Evolutionary conservation across 2,888 invertebrate genomes (phyloP), one percentile per base, ranked within the genome.

Genomic region (Trachelus troglodyta): DNA sequence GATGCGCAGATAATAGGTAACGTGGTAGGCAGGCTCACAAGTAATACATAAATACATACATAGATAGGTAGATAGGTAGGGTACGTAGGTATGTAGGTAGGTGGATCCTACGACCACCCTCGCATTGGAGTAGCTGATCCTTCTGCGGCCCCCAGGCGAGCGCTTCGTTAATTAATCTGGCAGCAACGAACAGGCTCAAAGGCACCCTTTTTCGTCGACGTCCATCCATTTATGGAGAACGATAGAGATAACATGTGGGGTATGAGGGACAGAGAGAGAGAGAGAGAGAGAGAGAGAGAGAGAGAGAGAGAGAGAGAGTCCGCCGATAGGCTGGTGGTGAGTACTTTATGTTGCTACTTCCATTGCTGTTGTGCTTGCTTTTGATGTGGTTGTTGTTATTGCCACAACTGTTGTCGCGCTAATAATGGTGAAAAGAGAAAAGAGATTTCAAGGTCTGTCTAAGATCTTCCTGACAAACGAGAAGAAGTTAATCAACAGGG

Each of bases 121-220:
- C 73, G 73, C 76, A 81, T 78, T 80, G 77, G 78, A 76, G 80
- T 80, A 76, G 77, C 76, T 79, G 81, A 83, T 84, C 79, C 79
- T 81, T 81, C 77, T 86, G 84, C 84, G 81, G 84, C 83, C 86
- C 87, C 83, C 85, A 85, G 87, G 87, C 88, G 87, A 88, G 88
- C 86, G 89, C 88, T 90, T 89, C 90, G 90, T 90, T 90, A 90
- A 90, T 90, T 90, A 90, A 90, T 90, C 89, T 88, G 88, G 87
- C 87, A 89, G 87, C 84, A 83, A 80, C 79, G 79, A 78, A 69
- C 69, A 12, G 81, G 82, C 83, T 89, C 89, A 89, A 88, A 88
- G 88, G 86, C 83, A 85, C 87, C 88, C 87, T 87, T 87, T 88
- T 89, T 87, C 86, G 83, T 81, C 79, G 84, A 83, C 84, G 83